Base-by-base conservation (phyloP, 2,113 vertebrate species). In the Myrmecophaga tridactyla region DNA sequence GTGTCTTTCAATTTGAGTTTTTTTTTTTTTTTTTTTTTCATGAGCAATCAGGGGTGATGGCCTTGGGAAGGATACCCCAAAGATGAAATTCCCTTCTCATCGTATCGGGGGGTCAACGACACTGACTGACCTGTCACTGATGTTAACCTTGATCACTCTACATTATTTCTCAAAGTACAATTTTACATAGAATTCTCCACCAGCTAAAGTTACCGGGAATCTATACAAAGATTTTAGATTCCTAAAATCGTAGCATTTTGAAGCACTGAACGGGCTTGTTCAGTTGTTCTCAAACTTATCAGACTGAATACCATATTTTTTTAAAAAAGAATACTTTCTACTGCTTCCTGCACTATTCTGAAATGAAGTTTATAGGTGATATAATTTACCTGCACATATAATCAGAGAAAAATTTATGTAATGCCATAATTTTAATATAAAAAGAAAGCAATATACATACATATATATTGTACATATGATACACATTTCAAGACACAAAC, bases 321-420 rank as follows among this genome's bases (percentile, higher is more conserved):
- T 29, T 70, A 67, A 73, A n/a, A n/a, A 75, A 70, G 75, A 86
- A n/a, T 89, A 65, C 73, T 86, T 94, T 86, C 86, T 92, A 67
- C 9, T 63, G 17, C 27, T 60, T 94, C 67, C 39, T 95, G 92
- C 53, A 63, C 43, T 93, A 46, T 83, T 89, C 53, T 75, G 82
- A 94, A 92, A 82, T 86, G 25, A 93, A 80, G 72, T 92, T 65
- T 88, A 85, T 53, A 39, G 23, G n/a, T 84, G 51, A 34, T 86
- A 43, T 77, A 84, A 89, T 92, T 80, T 92, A 86, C n/a, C 29
- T 86, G 13, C 65, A 48, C 1, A 29, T 2, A 63, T 29, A 75
- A 77, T 51, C 70, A 91, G 11, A 90, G 75, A 77, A 93, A 92
- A 92, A 43, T 76, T 69, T 70, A 82, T 20, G 89, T 36, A 62